Base-by-base conservation (phyloP, 2,113 vertebrate genomes). In the Festucalex cinctus region DNA sequence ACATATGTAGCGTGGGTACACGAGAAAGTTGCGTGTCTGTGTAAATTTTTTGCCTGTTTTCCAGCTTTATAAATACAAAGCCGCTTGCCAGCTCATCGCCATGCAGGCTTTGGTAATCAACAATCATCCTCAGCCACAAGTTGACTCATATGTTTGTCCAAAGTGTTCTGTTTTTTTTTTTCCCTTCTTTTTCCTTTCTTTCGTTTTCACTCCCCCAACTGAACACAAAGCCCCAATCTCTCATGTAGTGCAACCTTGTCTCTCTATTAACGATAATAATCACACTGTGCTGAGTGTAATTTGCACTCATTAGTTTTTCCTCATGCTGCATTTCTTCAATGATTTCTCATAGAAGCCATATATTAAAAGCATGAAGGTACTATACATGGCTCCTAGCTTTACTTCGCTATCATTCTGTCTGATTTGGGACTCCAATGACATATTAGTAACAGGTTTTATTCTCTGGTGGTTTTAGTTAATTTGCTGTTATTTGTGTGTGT, bases 81-180 rank as follows among this genome's bases (percentile, higher is more conserved):
- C 65, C 14, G 3, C 73, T 77, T 75, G 73, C 68, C 78, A 77
- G 53, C 73, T 75, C 68, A 71, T 83, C 75, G 65, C 74, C 63
- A 74, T 77, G 75, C 84, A 76, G 65, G 63, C 75, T 90, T 32
- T 81, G 91, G 85, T 92, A 90, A 93, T 86, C 73, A 3, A 69
- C 75, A 81, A 83, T 86, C 87, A 89, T 88, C 83, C 82, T 63
- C 83, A 89, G 72, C 90, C 88, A 81, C 88, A 86, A 76, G 86
- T 88, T 90, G 90, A 91, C 86, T 91, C 90, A 89, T 85, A 13
- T 44, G 61, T 46, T 63, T 63, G 43, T 63, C 22, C n/a, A 28
- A 44, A 46, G 37, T 41, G n/a, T 62, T 39, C 32, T 17, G 12
- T 28, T 48, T 22, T 22, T 28, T 64, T 28, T 49, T 64, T 61